These are phyloP conservation scores for Echeneis naucrates DNA, from an alignment of 2,797 vertebrate genomes.

Conservation along the genomic window DNA sequence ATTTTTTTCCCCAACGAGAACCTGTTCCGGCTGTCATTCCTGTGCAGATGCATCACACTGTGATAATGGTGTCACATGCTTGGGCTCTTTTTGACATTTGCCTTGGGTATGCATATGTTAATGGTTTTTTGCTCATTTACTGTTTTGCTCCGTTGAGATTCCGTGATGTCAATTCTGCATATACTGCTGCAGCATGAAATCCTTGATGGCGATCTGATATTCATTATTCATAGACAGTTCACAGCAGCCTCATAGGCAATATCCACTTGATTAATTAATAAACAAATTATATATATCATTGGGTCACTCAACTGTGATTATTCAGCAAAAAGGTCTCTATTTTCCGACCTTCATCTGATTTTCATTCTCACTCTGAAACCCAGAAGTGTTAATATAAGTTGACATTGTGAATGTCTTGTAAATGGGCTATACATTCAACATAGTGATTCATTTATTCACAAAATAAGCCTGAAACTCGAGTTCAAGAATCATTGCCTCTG, in stretches of 20 bases:
- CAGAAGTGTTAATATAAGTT: slow-evolving; percentile 8
- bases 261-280: slow-evolving; percentile 17
- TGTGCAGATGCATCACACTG: slow-evolving; percentile 54
- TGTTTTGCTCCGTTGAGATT: slow-evolving; percentile 10
- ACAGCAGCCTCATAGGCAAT: slow-evolving; percentile 7
- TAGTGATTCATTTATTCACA: slow-evolving; percentile 31
- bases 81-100: slow-evolving; percentile 62
- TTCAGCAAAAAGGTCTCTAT: background rate
- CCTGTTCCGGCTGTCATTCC: slow-evolving; percentile 37
- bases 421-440: slow-evolving; percentile 33
- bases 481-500: slow-evolving; percentile 26
- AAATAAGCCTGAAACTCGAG: slow-evolving; percentile 38
- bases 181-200: slow-evolving; percentile 10
- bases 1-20: slow-evolving; percentile 20
- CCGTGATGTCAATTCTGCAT: slow-evolving; percentile 15
- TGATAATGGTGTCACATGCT: slow-evolving; percentile 56
- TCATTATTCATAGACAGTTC: background rate
- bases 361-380: slow-evolving; percentile 22
- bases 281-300: slow-evolving; percentile 20
- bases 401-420: slow-evolving; percentile 34
- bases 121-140: slow-evolving; percentile 46
- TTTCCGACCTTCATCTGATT: slow-evolving; percentile 1
- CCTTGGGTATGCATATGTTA: slow-evolving; percentile 67
- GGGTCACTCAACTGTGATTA: slow-evolving; percentile 8
- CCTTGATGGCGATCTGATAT: background rate